Conservation (phyloP, 2,888 invertebrate genomes). For the Cryptocheilus praepositus region DNA sequence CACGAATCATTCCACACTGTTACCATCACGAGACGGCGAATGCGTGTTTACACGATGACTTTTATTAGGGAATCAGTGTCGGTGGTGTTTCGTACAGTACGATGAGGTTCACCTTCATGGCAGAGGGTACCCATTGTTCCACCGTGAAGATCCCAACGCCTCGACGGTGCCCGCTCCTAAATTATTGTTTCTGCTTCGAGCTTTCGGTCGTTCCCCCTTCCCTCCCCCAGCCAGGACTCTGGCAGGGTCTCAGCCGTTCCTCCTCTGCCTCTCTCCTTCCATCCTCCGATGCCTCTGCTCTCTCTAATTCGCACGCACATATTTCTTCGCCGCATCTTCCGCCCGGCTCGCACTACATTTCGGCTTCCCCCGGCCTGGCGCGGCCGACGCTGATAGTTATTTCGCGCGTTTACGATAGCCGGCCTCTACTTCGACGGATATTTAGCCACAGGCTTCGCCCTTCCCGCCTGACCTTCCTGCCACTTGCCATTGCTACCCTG, state of each 20-base stretch:
- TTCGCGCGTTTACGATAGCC: conserved; percentile 65
- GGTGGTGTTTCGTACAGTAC: conserved; percentile 36
- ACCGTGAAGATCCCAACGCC: conserved; percentile 31
- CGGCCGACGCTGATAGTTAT: conserved; percentile 55
- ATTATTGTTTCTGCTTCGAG: conserved; percentile 54
- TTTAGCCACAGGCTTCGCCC: conserved; percentile 47
- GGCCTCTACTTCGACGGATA: conserved; percentile 56
- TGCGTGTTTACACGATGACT: conserved; percentile 43
- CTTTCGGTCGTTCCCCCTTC: conserved; percentile 20
- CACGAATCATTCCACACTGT: too few species aligned
- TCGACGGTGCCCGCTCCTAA: conserved; percentile 46
- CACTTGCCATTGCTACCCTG: background rate
- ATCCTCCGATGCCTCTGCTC: conserved; percentile 7
- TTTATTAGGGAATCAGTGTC: conserved; percentile 62
- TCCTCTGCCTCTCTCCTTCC: background rate
- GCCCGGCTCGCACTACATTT: conserved; percentile 23
- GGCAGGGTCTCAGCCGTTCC: too few species aligned
- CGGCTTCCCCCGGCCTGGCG: conserved; percentile 9
- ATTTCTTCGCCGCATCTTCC: conserved; percentile 32
- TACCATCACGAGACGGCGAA: too few species aligned
- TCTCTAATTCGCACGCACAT: conserved; percentile 17
- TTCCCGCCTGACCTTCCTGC: conserved; percentile 5
- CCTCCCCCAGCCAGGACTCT: background rate
- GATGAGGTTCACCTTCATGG: conserved; percentile 25
- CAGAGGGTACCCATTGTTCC: conserved; percentile 40